Evolutionary conservation across 2,113 vertebrate genomes (phyloP).

Genomic region (Lophura nycthemera): DNA sequence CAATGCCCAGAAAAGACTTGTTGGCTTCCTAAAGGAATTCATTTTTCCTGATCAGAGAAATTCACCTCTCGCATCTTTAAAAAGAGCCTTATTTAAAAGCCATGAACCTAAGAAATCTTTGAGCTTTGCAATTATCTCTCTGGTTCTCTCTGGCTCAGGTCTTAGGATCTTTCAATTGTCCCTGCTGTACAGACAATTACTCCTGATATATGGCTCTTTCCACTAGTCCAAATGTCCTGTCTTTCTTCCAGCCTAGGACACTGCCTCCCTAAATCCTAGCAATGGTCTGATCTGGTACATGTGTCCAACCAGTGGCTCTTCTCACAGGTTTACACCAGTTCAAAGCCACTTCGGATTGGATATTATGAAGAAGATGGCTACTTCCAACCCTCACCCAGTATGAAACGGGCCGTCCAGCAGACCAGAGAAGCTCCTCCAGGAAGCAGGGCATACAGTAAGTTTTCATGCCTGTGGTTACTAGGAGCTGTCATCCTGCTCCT

Average conservation of each 20-base stretch:
- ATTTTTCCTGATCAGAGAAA: neutral
- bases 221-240: neutral
- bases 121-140: neutral
- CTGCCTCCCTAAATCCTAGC: neutral
- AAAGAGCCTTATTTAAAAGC: neutral
- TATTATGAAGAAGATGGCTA: slow-evolving; percentile 84
- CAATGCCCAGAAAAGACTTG: neutral
- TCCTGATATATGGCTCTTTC: neutral
- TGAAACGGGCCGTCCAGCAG: slow-evolving; percentile 82
- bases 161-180: neutral
- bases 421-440: slow-evolving; percentile 85
- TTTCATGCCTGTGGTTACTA: neutral
- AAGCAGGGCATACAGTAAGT: slow-evolving; percentile 87
- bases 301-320: neutral
- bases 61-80: neutral
- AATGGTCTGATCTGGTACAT: fast-evolving
- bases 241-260: neutral
- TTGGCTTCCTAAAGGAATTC: neutral
- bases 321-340: slow-evolving; percentile 82
- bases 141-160: neutral
- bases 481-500: neutral
- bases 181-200: neutral
- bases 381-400: slow-evolving; percentile 80
- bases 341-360: slow-evolving; percentile 81
- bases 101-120: neutral